Conservation (phyloP, 2,888 invertebrate species). For the Pseudococcus viburni region DNA sequence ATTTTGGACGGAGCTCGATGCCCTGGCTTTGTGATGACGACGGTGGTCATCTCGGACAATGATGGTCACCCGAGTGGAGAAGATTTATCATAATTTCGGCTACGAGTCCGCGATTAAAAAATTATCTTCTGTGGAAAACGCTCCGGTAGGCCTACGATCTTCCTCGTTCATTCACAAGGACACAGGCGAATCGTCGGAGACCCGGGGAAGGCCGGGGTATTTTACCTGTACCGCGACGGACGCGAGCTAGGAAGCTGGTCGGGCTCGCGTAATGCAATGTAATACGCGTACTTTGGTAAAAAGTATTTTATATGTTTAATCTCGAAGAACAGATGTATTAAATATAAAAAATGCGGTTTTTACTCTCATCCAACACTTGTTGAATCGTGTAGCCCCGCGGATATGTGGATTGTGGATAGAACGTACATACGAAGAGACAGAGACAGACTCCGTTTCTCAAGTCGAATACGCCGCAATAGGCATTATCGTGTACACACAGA, state of each 20-base stretch:
- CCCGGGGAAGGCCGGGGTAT: not conserved
- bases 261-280: not conserved
- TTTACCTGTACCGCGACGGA: not conserved
- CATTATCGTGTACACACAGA: conserved; percentile 56
- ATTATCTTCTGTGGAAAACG: not conserved
- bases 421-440: not conserved
- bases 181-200: not conserved
- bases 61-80: conserved; percentile 31
- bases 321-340: conserved; percentile 34
- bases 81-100: conserved; percentile 39
- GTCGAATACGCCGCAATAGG: conserved; percentile 46
- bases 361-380: conserved; percentile 63
- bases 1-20: no score
- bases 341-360: conserved; percentile 52
- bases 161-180: not conserved
- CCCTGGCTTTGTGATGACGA: not conserved
- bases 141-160: not conserved
- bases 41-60: not conserved
- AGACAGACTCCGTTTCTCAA: conserved; percentile 23
- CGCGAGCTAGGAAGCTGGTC: not conserved
- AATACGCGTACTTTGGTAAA: conserved; percentile 17
- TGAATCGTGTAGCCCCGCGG: conserved; percentile 66
- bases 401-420: conserved; percentile 62
- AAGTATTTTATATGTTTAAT: conserved; percentile 43
- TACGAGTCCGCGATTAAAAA: not conserved